Conservation (phyloP, 1,140 invertebrate genomes). For the Metopolophium dirhodum region DNA sequence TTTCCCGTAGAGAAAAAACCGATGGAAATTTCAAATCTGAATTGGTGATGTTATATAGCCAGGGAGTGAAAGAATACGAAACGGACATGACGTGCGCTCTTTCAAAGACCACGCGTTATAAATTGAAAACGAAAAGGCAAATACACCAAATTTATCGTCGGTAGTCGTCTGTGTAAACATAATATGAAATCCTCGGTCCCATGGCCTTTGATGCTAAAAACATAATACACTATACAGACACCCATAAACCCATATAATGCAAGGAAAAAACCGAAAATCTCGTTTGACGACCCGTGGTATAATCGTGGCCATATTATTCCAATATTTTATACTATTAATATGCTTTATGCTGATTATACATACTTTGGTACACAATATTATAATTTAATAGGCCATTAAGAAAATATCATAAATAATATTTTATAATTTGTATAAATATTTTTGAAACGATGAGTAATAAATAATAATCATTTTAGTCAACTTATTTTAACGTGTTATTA, state of each 20-base stretch:
- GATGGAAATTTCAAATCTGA: conserved; percentile 38
- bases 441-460: not conserved
- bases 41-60: conserved; percentile 42
- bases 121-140: conserved; percentile 46
- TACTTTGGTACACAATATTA: not conserved
- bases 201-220: not conserved
- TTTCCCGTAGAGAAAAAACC: not conserved
- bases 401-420: no score
- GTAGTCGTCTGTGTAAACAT: conserved; percentile 18
- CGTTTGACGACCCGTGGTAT: not conserved
- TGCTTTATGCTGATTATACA: not conserved
- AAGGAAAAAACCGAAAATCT: not conserved
- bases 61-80: not conserved
- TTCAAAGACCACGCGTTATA: conserved; percentile 20
- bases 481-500: not conserved
- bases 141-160: not conserved
- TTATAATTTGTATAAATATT: not conserved
- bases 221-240: not conserved
- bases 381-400: not conserved
- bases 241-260: no score
- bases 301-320: not conserved
- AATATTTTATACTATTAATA: not conserved
- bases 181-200: not conserved
- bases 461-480: not conserved
- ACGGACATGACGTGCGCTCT: conserved; percentile 2